phyloP scores from a whole-genome alignment of 2,113 vertebrate species.

The Struthio camelus region DNA sequence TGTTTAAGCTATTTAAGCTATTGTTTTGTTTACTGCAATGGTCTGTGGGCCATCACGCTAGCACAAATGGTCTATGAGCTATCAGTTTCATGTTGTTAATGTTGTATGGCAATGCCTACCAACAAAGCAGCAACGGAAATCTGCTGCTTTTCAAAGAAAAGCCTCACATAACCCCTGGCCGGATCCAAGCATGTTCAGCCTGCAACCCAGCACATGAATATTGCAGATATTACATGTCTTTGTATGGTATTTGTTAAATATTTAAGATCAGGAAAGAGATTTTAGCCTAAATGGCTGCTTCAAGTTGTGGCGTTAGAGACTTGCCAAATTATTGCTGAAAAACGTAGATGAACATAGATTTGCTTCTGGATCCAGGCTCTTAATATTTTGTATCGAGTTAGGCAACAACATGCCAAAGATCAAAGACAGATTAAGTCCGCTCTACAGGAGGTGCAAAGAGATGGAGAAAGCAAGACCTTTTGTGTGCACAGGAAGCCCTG shows the following conservation, averaged over 20 bases:
- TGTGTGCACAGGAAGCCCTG: not conserved
- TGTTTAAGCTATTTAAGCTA: not conserved
- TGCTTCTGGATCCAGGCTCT: not conserved
- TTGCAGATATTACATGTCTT: constrained; percentile 37
- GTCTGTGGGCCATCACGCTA: not conserved
- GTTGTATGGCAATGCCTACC: not conserved
- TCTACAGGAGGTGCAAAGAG: not conserved
- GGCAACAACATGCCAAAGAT: not conserved
- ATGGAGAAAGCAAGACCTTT: not conserved
- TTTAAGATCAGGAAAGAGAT: constrained; percentile 7
- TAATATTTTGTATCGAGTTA: not conserved
- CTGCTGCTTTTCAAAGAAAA: constrained; percentile 13
- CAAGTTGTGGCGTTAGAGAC: not conserved
- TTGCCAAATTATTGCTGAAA: not conserved
- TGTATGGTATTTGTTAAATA: constrained; percentile 37
- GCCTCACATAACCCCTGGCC: not conserved
- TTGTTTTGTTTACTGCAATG: not conserved
- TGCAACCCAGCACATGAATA: not conserved
- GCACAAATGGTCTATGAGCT: not conserved
- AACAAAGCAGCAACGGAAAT: not conserved
- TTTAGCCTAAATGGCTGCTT: constrained; percentile 12
- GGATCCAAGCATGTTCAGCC: constrained; percentile 15
- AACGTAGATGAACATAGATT: not conserved
- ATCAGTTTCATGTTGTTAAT: not conserved
- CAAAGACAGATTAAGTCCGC: not conserved